These are phyloP conservation scores for Caenorhabditis wallacei DNA, from an alignment of 2,888 invertebrate species.

Conservation along the genomic window DNA sequence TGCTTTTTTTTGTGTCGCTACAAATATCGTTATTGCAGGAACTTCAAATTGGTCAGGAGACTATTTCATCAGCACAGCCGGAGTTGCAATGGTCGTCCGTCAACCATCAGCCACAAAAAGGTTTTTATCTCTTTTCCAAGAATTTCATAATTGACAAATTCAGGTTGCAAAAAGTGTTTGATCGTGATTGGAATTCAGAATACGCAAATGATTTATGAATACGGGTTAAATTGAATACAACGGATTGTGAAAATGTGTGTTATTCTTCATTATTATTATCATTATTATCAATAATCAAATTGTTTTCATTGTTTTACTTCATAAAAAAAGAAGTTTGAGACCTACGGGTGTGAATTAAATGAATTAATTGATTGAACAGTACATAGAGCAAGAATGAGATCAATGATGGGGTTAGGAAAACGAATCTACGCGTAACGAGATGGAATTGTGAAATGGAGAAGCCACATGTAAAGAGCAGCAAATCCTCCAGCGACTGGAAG, in stretches of 20 bases:
- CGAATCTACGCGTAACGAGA: conserved; percentile 40
- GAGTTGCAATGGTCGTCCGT: conserved; percentile 88
- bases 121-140: conserved; percentile 8
- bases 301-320: conserved; percentile 35
- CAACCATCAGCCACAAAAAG: conserved; percentile 48
- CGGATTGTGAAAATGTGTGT: conserved; percentile 7
- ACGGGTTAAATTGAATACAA: not conserved
- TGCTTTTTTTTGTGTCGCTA: not conserved
- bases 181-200: conserved; percentile 77
- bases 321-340: conserved; percentile 28
- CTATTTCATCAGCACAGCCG: conserved; percentile 93
- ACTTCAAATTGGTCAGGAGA: conserved; percentile 99
- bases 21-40: conserved; percentile 83
- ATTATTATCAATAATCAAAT: not conserved
- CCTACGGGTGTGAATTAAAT: conserved; percentile 38
- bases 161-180: conserved; percentile 74
- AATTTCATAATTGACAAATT: not conserved
- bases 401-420: not conserved
- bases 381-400: conserved; percentile 18
- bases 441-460: conserved; percentile 55
- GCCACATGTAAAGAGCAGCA: conserved; percentile 64
- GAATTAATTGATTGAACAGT: conserved; percentile 30
- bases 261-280: not conserved
- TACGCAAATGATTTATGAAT: conserved; percentile 66
- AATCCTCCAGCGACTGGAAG: conserved; percentile 87